Evolutionary conservation across 2,113 vertebrate genomes (phyloP).

Genomic region (Eleginops maclovinus): DNA sequence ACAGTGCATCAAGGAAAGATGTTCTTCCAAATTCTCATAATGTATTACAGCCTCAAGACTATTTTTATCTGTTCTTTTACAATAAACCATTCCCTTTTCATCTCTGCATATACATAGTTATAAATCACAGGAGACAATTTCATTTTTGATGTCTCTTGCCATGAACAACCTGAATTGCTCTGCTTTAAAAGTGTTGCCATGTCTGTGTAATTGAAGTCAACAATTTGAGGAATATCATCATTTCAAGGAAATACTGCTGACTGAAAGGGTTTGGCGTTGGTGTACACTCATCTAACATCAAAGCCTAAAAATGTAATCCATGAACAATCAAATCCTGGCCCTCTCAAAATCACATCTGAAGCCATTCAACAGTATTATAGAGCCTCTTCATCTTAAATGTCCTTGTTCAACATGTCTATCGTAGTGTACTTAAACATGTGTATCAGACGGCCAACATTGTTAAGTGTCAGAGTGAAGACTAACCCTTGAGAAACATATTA

Average conservation of each 20-base stretch:
- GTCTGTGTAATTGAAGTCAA: constrained; percentile 35
- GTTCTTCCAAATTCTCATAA: constrained; percentile 58
- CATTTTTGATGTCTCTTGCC: constrained; percentile 30
- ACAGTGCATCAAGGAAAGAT: constrained; percentile 49
- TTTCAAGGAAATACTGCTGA: constrained; percentile 29
- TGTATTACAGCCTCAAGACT: constrained; percentile 53
- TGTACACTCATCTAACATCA: constrained; percentile 17
- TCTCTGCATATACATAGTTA: constrained; percentile 25
- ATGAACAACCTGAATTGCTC: constrained; percentile 27
- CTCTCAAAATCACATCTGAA: not conserved
- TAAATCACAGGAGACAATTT: constrained; percentile 49
- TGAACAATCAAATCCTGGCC: not conserved
- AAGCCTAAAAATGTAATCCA: constrained; percentile 6
- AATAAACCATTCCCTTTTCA: constrained; percentile 39
- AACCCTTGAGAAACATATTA: constrained; percentile 26
- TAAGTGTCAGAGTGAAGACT: constrained; percentile 18
- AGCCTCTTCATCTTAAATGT: not conserved
- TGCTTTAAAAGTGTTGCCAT: constrained; percentile 26
- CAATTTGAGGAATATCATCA: constrained; percentile 15
- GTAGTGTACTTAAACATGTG: not conserved
- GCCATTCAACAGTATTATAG: constrained; percentile 10
- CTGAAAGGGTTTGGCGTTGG: not conserved
- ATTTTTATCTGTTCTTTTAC: constrained; percentile 50
- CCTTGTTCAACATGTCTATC: constrained; percentile 15
- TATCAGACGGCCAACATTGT: constrained; percentile 31